These are phyloP conservation scores for Gallinago jamesoni DNA, from an alignment of 2,113 vertebrate species.

Conservation along the genomic window DNA sequence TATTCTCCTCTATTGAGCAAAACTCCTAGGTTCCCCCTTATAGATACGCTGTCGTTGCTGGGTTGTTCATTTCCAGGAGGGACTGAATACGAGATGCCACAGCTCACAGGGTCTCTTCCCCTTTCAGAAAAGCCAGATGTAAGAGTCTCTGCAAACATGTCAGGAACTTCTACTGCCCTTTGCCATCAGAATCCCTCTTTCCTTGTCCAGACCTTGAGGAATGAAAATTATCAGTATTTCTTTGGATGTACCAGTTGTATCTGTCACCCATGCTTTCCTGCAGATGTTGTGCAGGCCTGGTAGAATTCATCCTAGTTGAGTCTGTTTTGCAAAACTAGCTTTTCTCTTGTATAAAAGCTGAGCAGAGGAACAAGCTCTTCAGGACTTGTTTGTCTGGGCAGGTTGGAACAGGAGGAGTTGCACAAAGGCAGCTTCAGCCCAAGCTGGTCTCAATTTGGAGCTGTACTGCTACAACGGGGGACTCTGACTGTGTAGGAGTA, in stretches of 20 bases:
- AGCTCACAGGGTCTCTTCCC: not conserved
- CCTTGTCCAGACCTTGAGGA: not conserved
- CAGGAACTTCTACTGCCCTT: not conserved
- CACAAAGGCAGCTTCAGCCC: not conserved
- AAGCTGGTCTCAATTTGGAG: not conserved
- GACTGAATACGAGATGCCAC: not conserved
- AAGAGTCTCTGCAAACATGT: not conserved
- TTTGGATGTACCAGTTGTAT: not conserved
- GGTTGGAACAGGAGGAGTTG: not conserved
- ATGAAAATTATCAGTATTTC: not conserved
- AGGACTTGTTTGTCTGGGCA: not conserved
- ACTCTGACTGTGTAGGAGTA: not conserved
- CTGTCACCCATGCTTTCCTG: not conserved
- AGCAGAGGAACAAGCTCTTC: not conserved
- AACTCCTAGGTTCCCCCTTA: not conserved
- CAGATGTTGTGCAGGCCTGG: not conserved
- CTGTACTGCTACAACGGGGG: rapidly evolving
- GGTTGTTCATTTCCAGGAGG: not conserved
- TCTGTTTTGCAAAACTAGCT: not conserved
- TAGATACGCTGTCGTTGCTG: not conserved
- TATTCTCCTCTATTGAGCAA: not conserved
- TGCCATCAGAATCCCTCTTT: not conserved
- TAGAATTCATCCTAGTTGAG: not conserved
- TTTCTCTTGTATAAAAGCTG: not conserved
- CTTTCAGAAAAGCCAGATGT: not conserved